Percentiles rank a stretch among this genome's conserved stretches.
phyloP scores from a whole-genome alignment of 2,797 vertebrate genomes.

The Mallotus villosus region DNA sequence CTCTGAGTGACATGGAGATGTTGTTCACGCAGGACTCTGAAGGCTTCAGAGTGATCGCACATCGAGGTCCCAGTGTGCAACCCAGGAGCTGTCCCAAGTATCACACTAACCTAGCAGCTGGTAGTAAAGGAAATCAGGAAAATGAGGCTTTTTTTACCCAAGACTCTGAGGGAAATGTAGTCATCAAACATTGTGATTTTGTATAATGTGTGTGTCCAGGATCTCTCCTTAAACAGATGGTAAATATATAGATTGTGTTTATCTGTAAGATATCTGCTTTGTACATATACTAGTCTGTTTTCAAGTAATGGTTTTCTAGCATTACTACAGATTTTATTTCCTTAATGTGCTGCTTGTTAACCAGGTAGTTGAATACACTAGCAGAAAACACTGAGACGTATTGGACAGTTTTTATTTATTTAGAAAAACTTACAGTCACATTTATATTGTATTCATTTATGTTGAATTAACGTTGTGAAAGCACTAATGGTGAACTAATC shows the following conservation, averaged over 20 bases:
- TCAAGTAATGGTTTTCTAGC: no score
- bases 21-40: slow-evolving; percentile 89
- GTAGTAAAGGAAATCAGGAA: slow-evolving; percentile 39
- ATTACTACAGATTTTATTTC: no score
- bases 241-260: no score
- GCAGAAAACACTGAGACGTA: slow-evolving; percentile 27
- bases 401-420: slow-evolving; percentile 59
- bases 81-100: slow-evolving; percentile 58
- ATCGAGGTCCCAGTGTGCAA: slow-evolving; percentile 40
- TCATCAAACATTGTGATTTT: slow-evolving; percentile 82
- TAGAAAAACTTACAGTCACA: slow-evolving; percentile 47
- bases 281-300: no score
- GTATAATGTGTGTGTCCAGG: background rate
- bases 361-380: background rate
- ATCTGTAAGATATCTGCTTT: no score
- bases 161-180: slow-evolving; percentile 89
- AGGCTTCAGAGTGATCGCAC: slow-evolving; percentile 84
- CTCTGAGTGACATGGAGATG: slow-evolving; percentile 16
- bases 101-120: slow-evolving; percentile 41
- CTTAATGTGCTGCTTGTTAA: no score
- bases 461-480: slow-evolving; percentile 48
- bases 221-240: no score
- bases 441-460: slow-evolving; percentile 42
- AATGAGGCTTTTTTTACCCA: slow-evolving; percentile 84
- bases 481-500: slow-evolving; percentile 18